These are phyloP conservation scores for Macrostomum lignano DNA, from an alignment of 1,140 invertebrate genomes.

Conservation along the genomic window DNA sequence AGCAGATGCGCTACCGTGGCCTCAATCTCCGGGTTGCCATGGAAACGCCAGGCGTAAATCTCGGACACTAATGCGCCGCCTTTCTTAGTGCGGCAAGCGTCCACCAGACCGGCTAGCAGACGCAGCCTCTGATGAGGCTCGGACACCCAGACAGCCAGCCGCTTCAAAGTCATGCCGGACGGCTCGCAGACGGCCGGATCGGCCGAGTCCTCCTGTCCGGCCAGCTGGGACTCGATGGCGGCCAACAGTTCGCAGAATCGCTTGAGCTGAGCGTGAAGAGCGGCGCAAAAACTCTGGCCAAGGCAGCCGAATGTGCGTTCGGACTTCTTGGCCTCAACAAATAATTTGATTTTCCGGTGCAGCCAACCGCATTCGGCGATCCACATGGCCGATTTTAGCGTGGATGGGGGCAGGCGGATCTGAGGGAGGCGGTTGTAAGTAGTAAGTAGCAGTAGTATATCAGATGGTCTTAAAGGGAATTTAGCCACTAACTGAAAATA, in stretches of 20 bases:
- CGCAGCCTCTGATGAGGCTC: slow-evolving; percentile 48
- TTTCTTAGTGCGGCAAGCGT: slow-evolving; percentile 42
- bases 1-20: slow-evolving; percentile 27
- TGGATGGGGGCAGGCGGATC: too few relatives aligned
- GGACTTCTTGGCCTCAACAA: slow-evolving; percentile 33
- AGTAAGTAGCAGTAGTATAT: too few relatives aligned
- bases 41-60: slow-evolving; percentile 48
- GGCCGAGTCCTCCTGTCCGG: slow-evolving; percentile 4
- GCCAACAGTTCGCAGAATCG: slow-evolving; percentile 61
- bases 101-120: slow-evolving; percentile 46
- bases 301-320: slow-evolving; percentile 38
- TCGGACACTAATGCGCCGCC: slow-evolving; percentile 51
- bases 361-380: slow-evolving; percentile 59
- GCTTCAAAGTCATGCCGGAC: slow-evolving; percentile 39
- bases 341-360: slow-evolving; percentile 43
- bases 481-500: too few relatives aligned
- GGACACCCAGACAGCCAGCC: slow-evolving; percentile 46
- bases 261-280: slow-evolving; percentile 47
- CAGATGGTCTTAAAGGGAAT: too few relatives aligned
- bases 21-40: slow-evolving; percentile 43
- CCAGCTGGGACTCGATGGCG: slow-evolving; percentile 49
- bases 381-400: too few relatives aligned
- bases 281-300: slow-evolving; percentile 51
- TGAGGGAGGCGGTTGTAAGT: too few relatives aligned
- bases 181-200: slow-evolving; percentile 10